Conservation (phyloP, 2,888 invertebrate species). For the Pyrrhosoma nymphula region DNA sequence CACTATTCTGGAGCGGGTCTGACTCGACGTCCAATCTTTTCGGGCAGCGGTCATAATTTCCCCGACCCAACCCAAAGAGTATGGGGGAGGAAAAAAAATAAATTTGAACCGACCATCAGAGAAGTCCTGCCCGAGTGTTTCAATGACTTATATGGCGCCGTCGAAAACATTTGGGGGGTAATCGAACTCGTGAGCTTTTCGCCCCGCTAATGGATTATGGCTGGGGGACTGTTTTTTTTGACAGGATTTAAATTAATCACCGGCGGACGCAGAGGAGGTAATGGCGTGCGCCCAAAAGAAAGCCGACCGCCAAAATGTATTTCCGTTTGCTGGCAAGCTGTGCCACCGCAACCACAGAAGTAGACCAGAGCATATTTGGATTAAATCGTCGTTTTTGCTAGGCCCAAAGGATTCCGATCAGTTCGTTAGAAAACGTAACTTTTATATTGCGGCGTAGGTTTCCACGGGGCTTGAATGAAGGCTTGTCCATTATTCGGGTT, state of each 20-base stretch:
- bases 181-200: background rate
- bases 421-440: too few species aligned
- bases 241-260: background rate
- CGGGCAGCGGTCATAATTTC: background rate
- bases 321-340: background rate
- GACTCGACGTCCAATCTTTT: background rate
- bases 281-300: background rate
- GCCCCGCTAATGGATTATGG: background rate
- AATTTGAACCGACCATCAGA: background rate
- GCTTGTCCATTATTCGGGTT: too few species aligned
- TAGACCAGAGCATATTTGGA: too few species aligned
- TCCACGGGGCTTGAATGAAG: too few species aligned
- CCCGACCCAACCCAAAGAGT: background rate
- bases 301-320: background rate
- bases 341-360: background rate
- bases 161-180: background rate
- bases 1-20: background rate
- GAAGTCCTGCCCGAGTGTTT: background rate
- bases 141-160: background rate
- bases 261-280: background rate
- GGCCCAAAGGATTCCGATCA: too few species aligned
- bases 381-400: too few species aligned
- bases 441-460: too few species aligned
- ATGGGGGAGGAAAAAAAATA: background rate
- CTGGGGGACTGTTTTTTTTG: background rate